Evolutionary conservation across 2,113 vertebrate species (phyloP).

Genomic region (Laticauda laticaudata): DNA sequence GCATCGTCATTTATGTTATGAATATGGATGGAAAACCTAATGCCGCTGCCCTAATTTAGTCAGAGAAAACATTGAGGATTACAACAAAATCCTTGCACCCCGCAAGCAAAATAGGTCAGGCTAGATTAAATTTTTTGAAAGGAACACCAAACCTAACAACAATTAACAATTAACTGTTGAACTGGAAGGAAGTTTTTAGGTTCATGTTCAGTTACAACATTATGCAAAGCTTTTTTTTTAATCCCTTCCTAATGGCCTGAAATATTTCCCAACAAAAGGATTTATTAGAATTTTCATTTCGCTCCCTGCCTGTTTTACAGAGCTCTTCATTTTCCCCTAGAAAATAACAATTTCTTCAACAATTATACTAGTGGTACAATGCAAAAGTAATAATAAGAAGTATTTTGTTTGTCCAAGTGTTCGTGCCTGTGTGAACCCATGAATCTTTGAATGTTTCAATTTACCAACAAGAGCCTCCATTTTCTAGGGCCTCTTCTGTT

Average conservation of each 20-base stretch:
- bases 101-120: neutral
- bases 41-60: too few relatives aligned
- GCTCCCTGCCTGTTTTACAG: neutral
- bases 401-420: neutral
- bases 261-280: conserved; percentile 25
- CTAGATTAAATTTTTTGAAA: neutral
- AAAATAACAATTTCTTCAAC: conserved; percentile 30
- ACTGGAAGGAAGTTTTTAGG: neutral
- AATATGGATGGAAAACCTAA: neutral
- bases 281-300: conserved; percentile 26
- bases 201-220: accelerated
- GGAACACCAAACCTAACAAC: neutral
- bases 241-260: neutral
- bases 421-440: conserved; percentile 7
- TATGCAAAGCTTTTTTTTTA: neutral
- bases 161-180: neutral
- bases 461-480: neutral
- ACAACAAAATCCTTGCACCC: neutral
- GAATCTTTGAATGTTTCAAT: neutral
- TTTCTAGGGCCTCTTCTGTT: neutral
- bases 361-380: conserved; percentile 43
- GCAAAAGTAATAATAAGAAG: conserved; percentile 27
- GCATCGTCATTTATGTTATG: neutral
- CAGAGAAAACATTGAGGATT: neutral
- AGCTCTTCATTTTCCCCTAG: conserved; percentile 40